These are phyloP conservation scores for Cheilosia vernalis DNA, from an alignment of 2,888 invertebrate species.

Conservation along the genomic window DNA sequence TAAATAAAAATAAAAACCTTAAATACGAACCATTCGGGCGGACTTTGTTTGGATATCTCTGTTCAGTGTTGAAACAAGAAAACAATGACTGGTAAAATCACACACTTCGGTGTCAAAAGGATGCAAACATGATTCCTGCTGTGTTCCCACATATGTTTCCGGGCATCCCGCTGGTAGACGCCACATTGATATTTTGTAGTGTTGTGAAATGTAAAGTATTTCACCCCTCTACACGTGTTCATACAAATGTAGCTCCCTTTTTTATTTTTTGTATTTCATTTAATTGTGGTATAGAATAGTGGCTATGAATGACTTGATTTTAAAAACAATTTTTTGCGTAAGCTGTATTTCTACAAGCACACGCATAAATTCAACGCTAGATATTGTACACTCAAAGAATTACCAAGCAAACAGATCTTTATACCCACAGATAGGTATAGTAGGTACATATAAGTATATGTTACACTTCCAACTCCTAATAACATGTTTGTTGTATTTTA, in stretches of 20 bases:
- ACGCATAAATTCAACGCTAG: background rate
- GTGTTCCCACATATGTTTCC: conserved; percentile 73
- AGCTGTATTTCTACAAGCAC: background rate
- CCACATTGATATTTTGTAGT: conserved; percentile 59
- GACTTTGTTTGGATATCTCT: background rate
- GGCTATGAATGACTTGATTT: background rate
- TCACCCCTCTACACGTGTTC: conserved; percentile 55
- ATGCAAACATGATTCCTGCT: conserved; percentile 69
- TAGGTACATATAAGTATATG: background rate
- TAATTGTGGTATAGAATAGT: conserved; percentile 32
- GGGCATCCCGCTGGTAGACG: conserved; percentile 63
- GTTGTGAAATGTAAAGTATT: conserved; percentile 43
- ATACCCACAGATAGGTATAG: background rate
- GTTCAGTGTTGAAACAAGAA: background rate
- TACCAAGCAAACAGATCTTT: background rate
- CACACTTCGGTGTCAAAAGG: conserved; percentile 69
- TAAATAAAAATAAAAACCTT: conserved; percentile 3
- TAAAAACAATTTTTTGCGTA: background rate
- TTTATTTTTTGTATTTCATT: conserved; percentile 1
- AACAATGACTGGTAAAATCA: conserved; percentile 65
- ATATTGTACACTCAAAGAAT: background rate
- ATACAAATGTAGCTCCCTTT: background rate
- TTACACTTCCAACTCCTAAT: conserved; percentile 17
- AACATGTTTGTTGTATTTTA: conserved; percentile 62
- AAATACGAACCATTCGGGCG: background rate